Conservation (phyloP, 2,113 vertebrate species). For the Pyxicephalus adspersus region DNA sequence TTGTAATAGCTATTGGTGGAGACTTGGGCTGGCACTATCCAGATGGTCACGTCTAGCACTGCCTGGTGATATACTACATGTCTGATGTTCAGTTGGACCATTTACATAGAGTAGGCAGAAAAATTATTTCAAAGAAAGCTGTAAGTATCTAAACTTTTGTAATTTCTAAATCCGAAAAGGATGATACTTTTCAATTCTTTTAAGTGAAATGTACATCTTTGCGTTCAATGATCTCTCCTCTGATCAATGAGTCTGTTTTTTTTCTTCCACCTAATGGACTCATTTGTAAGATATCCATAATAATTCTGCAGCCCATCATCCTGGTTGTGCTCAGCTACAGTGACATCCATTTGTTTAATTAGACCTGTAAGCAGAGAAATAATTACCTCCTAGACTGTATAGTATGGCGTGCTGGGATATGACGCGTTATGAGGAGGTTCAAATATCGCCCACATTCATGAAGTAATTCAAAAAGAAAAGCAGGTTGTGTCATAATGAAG, state of each 20-base stretch:
- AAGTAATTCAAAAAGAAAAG: not conserved
- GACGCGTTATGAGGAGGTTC: constrained; percentile 9
- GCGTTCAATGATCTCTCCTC: not conserved
- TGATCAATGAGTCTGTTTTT: not conserved
- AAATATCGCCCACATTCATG: not conserved
- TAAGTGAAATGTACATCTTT: too few species aligned
- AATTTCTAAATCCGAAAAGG: too few species aligned
- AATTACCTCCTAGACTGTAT: not conserved
- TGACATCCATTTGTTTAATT: constrained; percentile 34
- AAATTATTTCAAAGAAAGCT: too few species aligned
- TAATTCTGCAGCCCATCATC: not conserved
- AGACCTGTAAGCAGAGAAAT: constrained; percentile 3
- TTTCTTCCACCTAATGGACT: not conserved
- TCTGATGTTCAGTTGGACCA: too few species aligned
- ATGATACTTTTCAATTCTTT: too few species aligned
- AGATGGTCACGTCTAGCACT: too few species aligned
- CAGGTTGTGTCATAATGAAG: not conserved
- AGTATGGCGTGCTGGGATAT: not conserved
- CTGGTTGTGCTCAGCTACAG: not conserved
- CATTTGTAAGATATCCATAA: not conserved
- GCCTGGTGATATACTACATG: too few species aligned
- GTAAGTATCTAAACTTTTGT: too few species aligned
- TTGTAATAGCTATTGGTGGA: too few species aligned
- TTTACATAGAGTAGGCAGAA: too few species aligned
- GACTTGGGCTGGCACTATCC: too few species aligned